Base-by-base conservation (phyloP, 2,888 invertebrate genomes). In the Parapristionchus giblindavisi region DNA sequence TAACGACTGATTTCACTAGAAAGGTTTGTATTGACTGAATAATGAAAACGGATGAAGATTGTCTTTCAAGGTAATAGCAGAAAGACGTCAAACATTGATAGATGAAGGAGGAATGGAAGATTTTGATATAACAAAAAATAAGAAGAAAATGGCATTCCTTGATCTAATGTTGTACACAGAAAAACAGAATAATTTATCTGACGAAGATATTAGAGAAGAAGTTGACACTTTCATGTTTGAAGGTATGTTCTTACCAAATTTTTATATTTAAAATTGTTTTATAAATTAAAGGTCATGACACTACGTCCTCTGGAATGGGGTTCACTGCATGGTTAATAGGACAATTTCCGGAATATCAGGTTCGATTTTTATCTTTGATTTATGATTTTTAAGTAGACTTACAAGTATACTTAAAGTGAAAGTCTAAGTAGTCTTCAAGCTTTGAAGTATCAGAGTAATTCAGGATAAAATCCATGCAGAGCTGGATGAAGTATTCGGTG, bases 191-290 rank as follows among this genome's bases (percentile, higher is more conserved):
- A 80, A 80, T 8, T 77, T 90, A 73, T 87, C 88, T 3, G 80
- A 85, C 66, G 83, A 85, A 8, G 89, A 90, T 73, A 89, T 90
- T 27, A 82, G 88, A 43, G 90, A 90, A 78, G 90, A 90, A 83
- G 90, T 90, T 43, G 90, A 90, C 83, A 89, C 89, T n/a, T 90
- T 89, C 83, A 90, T 89, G 89, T 90, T 89, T 84, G 89, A 88
- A 32, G 83, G 83, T 78, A 14, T 4, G 65, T 6, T 17, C 17
- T 1, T 36, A 17, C 24, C 38, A 65, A 36, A 65, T 65, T 21
- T 34, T 36, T 21, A 51, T 51, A 34, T 8, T 52, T 24, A 24
- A 24, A 52, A 52, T 24, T 52, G 48, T 8, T 14, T 24, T 24
- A 52, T 3, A 52, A 52, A 24, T 52, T 52, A 21, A 52, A 75